These are phyloP conservation scores for Coenobita brevimanus DNA, from an alignment of 1,140 invertebrate genomes.

Conservation along the genomic window DNA sequence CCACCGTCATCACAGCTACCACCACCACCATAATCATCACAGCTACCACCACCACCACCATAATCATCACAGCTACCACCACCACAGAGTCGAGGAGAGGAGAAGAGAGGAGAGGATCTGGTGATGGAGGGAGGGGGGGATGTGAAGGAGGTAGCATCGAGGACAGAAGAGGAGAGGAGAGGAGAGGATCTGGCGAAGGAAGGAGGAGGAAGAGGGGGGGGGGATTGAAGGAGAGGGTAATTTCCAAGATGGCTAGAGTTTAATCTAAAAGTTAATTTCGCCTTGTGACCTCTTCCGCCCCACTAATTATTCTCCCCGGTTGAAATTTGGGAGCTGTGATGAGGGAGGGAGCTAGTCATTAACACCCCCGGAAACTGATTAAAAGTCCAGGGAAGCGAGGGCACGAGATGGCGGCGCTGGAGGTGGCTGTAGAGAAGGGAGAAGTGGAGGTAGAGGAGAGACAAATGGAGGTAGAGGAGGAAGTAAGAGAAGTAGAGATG, in stretches of 20 bases:
- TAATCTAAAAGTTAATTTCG: slow-evolving; percentile 42
- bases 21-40: no score
- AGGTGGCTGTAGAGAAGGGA: not conserved
- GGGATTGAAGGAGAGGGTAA: not conserved
- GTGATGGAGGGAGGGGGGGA: not conserved
- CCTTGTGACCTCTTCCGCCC: slow-evolving; percentile 7
- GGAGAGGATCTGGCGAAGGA: not conserved
- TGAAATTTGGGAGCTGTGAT: slow-evolving; percentile 25
- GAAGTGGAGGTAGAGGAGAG: not conserved
- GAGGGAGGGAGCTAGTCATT: slow-evolving; percentile 7
- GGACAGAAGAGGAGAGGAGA: not conserved
- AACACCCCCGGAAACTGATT: slow-evolving; percentile 35
- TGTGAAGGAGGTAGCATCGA: no score
- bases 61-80: no score
- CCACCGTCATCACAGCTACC: no score
- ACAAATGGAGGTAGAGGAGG: not conserved
- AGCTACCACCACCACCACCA: no score
- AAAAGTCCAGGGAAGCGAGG: not conserved
- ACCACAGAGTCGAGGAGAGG: no score
- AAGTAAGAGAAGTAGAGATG: not conserved
- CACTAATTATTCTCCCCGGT: slow-evolving; percentile 49
- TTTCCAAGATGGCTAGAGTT: not conserved
- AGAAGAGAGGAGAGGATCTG: no score
- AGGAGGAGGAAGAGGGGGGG: not conserved
- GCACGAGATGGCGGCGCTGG: no score